Evolutionary conservation across 1,140 invertebrate genomes (phyloP).

Genomic region (Drosophila asahinai): DNA sequence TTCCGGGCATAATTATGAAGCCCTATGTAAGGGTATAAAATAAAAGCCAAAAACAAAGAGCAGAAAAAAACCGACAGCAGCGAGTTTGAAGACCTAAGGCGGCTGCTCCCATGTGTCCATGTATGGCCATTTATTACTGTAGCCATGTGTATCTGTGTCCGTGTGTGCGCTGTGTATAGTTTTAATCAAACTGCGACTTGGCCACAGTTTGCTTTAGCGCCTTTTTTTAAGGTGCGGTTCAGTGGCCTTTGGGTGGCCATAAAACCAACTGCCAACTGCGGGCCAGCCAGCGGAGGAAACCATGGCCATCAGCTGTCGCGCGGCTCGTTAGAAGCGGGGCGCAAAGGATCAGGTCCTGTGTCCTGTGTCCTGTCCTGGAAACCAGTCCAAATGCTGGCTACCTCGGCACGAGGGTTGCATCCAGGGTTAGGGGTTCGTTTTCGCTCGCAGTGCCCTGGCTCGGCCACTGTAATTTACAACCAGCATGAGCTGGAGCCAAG

Average conservation of each 20-base stretch:
- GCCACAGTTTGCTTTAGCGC: conserved; percentile 79
- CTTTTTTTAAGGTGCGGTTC: conserved; percentile 82
- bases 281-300: conserved; percentile 61
- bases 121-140: conserved; percentile 76
- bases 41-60: not conserved
- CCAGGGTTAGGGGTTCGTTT: conserved; percentile 54
- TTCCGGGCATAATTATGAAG: conserved; percentile 6
- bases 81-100: conserved; percentile 40
- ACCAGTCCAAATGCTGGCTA: conserved; percentile 31
- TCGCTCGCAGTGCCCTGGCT: conserved; percentile 31
- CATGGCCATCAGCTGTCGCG: conserved; percentile 75
- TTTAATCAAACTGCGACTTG: conserved; percentile 77
- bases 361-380: conserved; percentile 18
- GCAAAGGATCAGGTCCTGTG: conserved; percentile 20
- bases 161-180: conserved; percentile 52
- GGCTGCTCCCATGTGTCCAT: conserved; percentile 76
- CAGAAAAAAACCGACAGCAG: conserved; percentile 14
- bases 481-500: conserved; percentile 43
- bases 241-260: conserved; percentile 79
- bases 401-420: conserved; percentile 59
- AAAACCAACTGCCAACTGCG: conserved; percentile 56
- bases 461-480: conserved; percentile 66
- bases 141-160: conserved; percentile 26
- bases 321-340: conserved; percentile 52
- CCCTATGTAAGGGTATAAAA: conserved; percentile 29